Percentiles rank a stretch among this genome's conserved stretches.
Evolutionary conservation across 1,140 invertebrate species (phyloP).

Genomic region (Antheraea mylitta): DNA sequence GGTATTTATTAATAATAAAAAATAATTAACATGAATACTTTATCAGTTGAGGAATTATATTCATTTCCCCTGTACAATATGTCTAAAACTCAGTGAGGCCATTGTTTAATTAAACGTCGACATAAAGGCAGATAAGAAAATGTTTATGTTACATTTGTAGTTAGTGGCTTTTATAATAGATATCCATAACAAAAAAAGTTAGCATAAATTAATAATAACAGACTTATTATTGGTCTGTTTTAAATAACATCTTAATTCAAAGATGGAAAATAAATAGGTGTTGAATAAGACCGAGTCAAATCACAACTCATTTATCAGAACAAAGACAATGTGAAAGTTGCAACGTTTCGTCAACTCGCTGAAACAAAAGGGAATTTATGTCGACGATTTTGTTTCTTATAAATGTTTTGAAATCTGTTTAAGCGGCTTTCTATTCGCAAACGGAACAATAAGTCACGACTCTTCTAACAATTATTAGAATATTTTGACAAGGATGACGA

Average conservation of each 20-base stretch:
- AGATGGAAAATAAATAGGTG: background rate
- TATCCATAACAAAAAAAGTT: no score
- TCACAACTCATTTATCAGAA: background rate
- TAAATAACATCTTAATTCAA: background rate
- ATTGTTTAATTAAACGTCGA: no score
- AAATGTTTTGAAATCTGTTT: background rate
- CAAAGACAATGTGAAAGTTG: background rate
- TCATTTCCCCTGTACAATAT: no score
- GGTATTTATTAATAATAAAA: no score
- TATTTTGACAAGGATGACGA: background rate
- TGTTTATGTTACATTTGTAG: no score
- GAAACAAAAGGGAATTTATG: background rate
- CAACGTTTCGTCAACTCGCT: background rate
- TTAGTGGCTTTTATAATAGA: no score
- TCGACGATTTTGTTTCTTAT: constrained; percentile 1
- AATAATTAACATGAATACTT: no score
- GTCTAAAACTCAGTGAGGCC: no score
- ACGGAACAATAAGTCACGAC: background rate
- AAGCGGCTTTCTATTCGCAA: background rate
- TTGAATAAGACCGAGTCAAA: background rate
- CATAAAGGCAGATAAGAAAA: no score
- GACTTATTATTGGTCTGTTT: no score
- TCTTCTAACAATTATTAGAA: background rate
- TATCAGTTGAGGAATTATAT: no score
- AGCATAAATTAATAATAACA: no score